A percentile compares a stretch with the other conserved stretches of the same genome.
Evolutionary conservation across 92 coral and sea anemone species (phyloP).

Genomic region (Zoanthus gigantus): DNA sequence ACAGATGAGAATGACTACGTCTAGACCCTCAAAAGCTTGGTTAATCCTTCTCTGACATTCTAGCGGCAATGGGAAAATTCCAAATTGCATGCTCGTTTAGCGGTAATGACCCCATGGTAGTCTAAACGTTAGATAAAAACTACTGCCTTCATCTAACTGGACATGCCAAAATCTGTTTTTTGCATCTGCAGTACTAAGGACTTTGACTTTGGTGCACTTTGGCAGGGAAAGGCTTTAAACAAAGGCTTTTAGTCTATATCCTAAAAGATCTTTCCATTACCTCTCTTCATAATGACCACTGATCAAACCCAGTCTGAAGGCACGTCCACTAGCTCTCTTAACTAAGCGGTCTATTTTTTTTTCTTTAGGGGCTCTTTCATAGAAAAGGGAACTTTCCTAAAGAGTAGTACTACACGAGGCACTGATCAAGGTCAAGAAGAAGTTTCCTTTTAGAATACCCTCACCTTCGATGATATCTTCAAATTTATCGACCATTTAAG

Average conservation of each 20-base stretch:
- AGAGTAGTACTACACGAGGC: slow-evolving; percentile 41
- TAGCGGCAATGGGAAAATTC: neutral
- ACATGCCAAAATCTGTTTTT: slow-evolving; percentile 54
- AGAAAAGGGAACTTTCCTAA: slow-evolving; percentile 50
- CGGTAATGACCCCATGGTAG: slow-evolving; percentile 15
- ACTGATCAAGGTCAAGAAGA: slow-evolving; percentile 45
- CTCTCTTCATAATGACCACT: slow-evolving; percentile 37
- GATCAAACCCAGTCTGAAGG: slow-evolving; percentile 46
- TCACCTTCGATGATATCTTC: slow-evolving; percentile 61
- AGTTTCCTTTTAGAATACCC: slow-evolving; percentile 47
- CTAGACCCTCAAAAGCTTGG: slow-evolving; percentile 23
- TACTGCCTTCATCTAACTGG: slow-evolving; percentile 45
- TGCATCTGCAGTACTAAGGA: neutral
- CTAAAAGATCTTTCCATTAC: slow-evolving; percentile 41
- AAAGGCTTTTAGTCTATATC: slow-evolving; percentile 31
- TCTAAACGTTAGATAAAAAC: slow-evolving; percentile 36
- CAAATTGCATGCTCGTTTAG: too few relatives aligned
- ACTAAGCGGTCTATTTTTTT: slow-evolving; percentile 37
- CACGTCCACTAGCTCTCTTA: neutral
- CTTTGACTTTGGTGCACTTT: slow-evolving; percentile 51
- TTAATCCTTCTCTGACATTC: slow-evolving; percentile 36
- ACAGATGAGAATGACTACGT: neutral
- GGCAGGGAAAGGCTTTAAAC: slow-evolving; percentile 45
- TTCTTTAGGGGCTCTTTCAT: slow-evolving; percentile 41
- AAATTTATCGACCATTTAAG: neutral